Evolutionary conservation across 2,888 invertebrate species (phyloP), one percentile per base, ranked within the genome.

Genomic region (Pammene aurita): DNA sequence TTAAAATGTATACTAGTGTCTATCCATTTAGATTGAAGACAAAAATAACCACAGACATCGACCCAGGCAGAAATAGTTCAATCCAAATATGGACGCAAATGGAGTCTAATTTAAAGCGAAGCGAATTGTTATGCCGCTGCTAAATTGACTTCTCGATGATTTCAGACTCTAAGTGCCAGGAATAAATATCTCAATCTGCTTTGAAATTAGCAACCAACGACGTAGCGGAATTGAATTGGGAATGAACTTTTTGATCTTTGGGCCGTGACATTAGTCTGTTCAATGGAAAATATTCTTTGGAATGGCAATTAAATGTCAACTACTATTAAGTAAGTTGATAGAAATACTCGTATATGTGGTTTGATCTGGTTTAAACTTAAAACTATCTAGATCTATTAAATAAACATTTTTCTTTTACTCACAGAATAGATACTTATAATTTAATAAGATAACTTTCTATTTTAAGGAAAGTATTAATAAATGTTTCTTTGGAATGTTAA

Each of bases 21-120:
- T 26, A 4, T 26, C 26, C 26, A 26, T 48, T 2, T 38, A 42
- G 26, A 60, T 10, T 7, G 41, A 34, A 14, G 26, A 41, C 16
- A 54, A 54, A 65, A 60, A 64, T 68, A 68, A 34, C 41, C 46
- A 38, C 26, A 46, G 54, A 65, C 65, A 54, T 69, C 65, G 65
- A 65, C 56, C 60, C 26, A 52, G 54, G 41, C 60, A 60, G 60
- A 67, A 71, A 70, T 72, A 70, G 42, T 54, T 60, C 60, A 62
- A 63, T 67, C 72, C 66, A 71, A 70, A 72, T 72, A 71, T 72
- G 71, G 72, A 54, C 70, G 46, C 62, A 70, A 72, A 71, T 73
- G 70, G 71, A 72, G 70, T 69, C 70, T 72, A 72, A 73, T 72
- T 71, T 70, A 74, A 66, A 71, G 54, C 64, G 55, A 55, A 70